A percentile compares a stretch with the other conserved stretches of the same genome.
Evolutionary conservation across 2,797 vertebrate species (phyloP).

Genomic region (Diglossa cyanea): DNA sequence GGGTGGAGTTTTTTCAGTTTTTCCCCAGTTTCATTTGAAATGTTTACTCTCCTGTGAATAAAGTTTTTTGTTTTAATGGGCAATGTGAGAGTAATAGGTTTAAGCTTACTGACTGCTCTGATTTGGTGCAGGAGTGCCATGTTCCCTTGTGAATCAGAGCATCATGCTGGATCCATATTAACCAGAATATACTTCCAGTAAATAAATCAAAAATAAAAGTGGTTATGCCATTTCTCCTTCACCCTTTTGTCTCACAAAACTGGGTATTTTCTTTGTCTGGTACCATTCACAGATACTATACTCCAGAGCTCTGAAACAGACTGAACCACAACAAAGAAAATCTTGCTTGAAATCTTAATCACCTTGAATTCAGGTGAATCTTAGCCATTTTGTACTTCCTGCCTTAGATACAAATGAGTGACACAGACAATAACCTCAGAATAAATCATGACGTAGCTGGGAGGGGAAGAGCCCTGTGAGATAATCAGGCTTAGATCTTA

Average conservation of each 20-base stretch:
- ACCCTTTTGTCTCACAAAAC: neutral
- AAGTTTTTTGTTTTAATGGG: neutral
- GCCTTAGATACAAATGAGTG: neutral
- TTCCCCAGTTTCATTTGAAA: neutral
- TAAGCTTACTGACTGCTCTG: neutral
- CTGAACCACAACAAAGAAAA: neutral
- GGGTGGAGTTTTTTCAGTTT: neutral
- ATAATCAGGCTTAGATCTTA: neutral
- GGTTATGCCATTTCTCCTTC: neutral
- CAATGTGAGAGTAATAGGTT: neutral
- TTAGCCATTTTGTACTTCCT: neutral
- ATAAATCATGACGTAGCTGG: neutral
- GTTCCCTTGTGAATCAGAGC: neutral
- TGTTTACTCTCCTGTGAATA: neutral
- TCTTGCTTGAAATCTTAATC: neutral
- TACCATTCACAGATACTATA: neutral
- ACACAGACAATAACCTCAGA: neutral
- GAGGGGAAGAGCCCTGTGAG: neutral
- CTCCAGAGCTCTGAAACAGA: neutral
- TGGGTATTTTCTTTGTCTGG: neutral
- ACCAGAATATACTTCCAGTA: neutral
- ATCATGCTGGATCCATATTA: neutral
- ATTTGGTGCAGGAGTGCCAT: neutral
- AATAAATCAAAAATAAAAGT: neutral
- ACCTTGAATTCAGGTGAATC: neutral